These are phyloP conservation scores for Sciurus vulgaris DNA, from an alignment of 2,797 vertebrate genomes.

Conservation along the genomic window DNA sequence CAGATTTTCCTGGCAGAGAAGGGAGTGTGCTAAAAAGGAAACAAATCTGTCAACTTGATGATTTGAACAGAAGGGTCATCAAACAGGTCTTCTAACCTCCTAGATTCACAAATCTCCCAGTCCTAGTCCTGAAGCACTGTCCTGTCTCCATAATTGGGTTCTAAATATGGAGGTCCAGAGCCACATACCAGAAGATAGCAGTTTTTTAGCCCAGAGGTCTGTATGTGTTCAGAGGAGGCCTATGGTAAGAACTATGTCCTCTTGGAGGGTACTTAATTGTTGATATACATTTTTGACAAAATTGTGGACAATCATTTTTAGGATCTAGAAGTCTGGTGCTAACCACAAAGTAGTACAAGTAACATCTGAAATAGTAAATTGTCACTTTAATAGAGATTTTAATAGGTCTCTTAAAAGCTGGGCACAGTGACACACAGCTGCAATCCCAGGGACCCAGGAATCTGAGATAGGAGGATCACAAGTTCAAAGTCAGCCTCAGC, in stretches of 20 bases:
- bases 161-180: not conserved
- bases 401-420: not conserved
- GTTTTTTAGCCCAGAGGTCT: not conserved
- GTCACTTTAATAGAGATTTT: not conserved
- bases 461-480: not conserved
- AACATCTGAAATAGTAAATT: not conserved
- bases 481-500: not conserved
- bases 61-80: not conserved
- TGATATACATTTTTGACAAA: not conserved
- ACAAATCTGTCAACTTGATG: not conserved
- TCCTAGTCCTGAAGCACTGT: not conserved
- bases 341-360: not conserved
- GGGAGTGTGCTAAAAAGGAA: not conserved
- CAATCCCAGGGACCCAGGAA: not conserved
- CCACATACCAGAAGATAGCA: not conserved
- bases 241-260: not conserved
- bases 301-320: not conserved
- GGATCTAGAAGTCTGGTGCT: not conserved
- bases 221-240: not conserved
- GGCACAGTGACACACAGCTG: not conserved
- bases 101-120: not conserved
- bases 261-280: not conserved
- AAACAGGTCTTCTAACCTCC: not conserved
- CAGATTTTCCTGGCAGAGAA: rapidly evolving
- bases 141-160: not conserved